Conservation (phyloP, 23 tunicate species). For the Diplosoma virens region DNA sequence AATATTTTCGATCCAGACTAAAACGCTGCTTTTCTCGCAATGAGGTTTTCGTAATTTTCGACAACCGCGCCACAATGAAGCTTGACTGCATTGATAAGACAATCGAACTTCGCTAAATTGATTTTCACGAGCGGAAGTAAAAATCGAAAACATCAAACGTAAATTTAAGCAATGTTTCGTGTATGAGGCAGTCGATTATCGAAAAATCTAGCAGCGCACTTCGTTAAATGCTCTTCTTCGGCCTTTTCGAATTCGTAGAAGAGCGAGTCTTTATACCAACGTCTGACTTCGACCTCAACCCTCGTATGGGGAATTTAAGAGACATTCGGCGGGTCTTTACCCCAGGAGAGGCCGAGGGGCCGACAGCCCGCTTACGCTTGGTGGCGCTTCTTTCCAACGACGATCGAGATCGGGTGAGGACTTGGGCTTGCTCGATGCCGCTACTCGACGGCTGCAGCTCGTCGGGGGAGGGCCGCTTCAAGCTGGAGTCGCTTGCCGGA, state of each 20-base stretch:
- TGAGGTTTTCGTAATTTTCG: too few species aligned
- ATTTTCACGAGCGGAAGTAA: too few species aligned
- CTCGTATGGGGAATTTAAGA: not conserved
- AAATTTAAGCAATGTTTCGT: too few species aligned
- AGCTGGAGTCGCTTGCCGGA: not conserved
- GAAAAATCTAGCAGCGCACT: too few species aligned
- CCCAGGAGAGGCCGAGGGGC: not conserved
- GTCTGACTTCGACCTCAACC: not conserved
- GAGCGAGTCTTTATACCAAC: conserved; percentile 13
- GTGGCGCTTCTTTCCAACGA: not conserved
- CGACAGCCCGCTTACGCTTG: not conserved
- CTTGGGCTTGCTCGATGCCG: not conserved
- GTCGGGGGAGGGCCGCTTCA: not conserved
- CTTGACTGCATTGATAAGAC: too few species aligned
- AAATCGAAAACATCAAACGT: too few species aligned
- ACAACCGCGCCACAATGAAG: too few species aligned
- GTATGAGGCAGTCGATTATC: too few species aligned
- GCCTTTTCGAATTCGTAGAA: not conserved
- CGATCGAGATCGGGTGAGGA: conserved; percentile 8
- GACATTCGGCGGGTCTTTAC: conserved; percentile 24
- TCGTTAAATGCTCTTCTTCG: conserved; percentile 16
- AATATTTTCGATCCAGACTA: too few species aligned
- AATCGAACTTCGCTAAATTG: too few species aligned
- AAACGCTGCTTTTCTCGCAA: too few species aligned
- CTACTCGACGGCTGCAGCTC: conserved; percentile 19